Evolutionary conservation across 2,113 vertebrate species (phyloP), one percentile per base, ranked within the genome.

Genomic region (Carassius gibelio): DNA sequence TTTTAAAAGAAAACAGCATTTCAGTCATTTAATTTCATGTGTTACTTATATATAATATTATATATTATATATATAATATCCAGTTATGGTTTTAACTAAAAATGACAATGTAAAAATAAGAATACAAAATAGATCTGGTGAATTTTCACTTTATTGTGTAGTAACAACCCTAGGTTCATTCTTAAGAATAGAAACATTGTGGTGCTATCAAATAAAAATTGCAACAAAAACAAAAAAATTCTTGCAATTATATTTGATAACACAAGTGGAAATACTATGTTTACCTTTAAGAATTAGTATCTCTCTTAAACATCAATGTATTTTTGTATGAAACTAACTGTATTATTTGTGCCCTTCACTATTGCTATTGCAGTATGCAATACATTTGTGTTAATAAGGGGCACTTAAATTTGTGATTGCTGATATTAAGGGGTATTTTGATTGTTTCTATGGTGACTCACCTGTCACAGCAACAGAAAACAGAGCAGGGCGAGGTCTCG

Each of bases 401-500:
- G n/a, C n/a, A 23, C 3, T 23, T 52, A 14, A 62, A n/a, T 62
- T 23, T 11, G 61, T 62, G 8, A 26, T 14, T 64, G 1, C 23
- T 30, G 62, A 14, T 30, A 26, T 64, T 30, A 64, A 64, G 61
- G 26, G 23, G 23, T 11, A 36, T 68, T 68, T 68, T 68, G 30
- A 8, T 36, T 68, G 64, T 34, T 68, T 36, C 64, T 75, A 45
- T 17, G n/a, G n/a, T 75, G 42, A 48, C 87, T 82, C 84, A 98
- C 97, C 95, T 93, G 92, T 96, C 95, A 85, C 93, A 94, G 89
- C 97, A 98, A 93, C 97, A 98, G 90, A 97, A 95, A 79, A 97
- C 84, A 4, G 96, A 96, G 92, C 97, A 98, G 2, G 95, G 91
- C 0, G 96, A 95, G 34, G 94, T 93, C 88, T 96, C 96, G 45